phyloP scores from a whole-genome alignment of 2,888 invertebrate genomes.

The Myopa testacea region DNA sequence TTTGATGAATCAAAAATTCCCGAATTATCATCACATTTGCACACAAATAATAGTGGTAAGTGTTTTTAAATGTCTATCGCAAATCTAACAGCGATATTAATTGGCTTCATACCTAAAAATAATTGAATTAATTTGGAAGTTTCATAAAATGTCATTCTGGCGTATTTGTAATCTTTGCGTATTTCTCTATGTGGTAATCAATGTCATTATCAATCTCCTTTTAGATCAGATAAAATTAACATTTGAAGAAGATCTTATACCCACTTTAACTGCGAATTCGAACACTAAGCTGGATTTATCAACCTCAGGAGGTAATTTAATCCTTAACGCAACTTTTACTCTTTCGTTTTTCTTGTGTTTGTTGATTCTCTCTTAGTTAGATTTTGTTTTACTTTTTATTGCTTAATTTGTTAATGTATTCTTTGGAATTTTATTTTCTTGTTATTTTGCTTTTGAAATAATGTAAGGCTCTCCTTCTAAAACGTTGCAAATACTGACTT shows the following conservation, averaged over 20 bases:
- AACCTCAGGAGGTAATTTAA: slow-evolving; percentile 43
- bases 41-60: slow-evolving; percentile 54
- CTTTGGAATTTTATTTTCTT: slow-evolving; percentile 41
- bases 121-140: slow-evolving; percentile 1
- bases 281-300: slow-evolving; percentile 40
- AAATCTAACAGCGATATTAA: too few relatives aligned
- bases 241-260: slow-evolving; percentile 53
- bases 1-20: slow-evolving; percentile 61
- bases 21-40: slow-evolving; percentile 51
- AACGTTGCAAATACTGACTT: slow-evolving; percentile 33
- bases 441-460: slow-evolving; percentile 36
- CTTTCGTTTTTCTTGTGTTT: not conserved
- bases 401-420: slow-evolving; percentile 15
- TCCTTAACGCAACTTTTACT: not conserved
- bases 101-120: not conserved
- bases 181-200: not conserved
- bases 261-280: slow-evolving; percentile 49
- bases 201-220: slow-evolving; percentile 28
- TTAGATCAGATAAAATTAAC: slow-evolving; percentile 50
- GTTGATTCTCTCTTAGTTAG: not conserved
- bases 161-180: not conserved
- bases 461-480: slow-evolving; percentile 39
- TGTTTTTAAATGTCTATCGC: not conserved
- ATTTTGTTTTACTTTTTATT: not conserved
- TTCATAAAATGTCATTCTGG: not conserved